Base-by-base conservation (phyloP, 2,113 vertebrate species). In the Sisor rabdophorus region DNA sequence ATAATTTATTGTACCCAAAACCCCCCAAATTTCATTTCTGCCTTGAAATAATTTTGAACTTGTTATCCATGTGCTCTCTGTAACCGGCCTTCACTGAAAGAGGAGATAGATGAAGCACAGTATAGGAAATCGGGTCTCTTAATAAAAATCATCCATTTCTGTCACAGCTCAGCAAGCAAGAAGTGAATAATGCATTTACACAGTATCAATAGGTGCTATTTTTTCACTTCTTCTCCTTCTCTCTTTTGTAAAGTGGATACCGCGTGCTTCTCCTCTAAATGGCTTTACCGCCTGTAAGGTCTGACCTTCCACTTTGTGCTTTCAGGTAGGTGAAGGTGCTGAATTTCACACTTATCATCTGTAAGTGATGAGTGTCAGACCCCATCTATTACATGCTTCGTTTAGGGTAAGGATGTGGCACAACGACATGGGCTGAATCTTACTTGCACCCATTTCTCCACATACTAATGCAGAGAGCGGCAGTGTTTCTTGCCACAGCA, bases 121-220 rank as follows among this genome's bases (percentile, higher is more conserved):
- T 84, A 88, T 82, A 87, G 83, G 81, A 88, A 89, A 84, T 84
- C 88, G 86, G 87, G 85, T 83, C 84, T 85, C 85, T 89, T 87
- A 89, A 90, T 90, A 89, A 88, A 90, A 90, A 89, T 89, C 87
- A 89, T 90, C 86, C 80, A 87, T 92, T 91, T 90, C 84, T 89
- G 88, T 91, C 89, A 87, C 83, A 84, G 84, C 71, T 58, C 74
- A 84, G 84, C 81, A 80, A 44, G 84, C 70, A 76, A 74, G 86
- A 84, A 87, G 82, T 84, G 73, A 84, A 81, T 79, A 85, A 82
- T 80, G 77, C 80, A 88, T 90, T 88, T 86, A 84, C 82, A 80
- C 85, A 77, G 84, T 85, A 84, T 87, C 88, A 89, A 88, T 84
- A 84, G 86, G 83, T 84, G 82, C 73, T 84, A 73, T 79, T 85